These are phyloP conservation scores for Nudaria mundana DNA, from an alignment of 2,888 invertebrate genomes.

Conservation along the genomic window DNA sequence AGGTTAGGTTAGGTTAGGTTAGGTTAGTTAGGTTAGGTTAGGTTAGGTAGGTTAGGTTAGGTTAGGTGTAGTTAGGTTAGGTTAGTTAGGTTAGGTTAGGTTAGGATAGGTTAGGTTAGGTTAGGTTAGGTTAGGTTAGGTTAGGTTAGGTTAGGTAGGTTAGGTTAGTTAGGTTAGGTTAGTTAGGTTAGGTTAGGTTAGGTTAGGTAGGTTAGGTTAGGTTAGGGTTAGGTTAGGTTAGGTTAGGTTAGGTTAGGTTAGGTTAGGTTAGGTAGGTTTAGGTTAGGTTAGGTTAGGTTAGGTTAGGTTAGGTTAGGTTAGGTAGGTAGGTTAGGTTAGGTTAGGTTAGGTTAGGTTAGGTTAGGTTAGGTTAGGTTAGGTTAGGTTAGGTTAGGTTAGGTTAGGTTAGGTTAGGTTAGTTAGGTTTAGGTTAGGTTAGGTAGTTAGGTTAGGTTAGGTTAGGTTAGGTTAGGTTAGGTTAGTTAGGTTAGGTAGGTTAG, in stretches of 20 bases:
- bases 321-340: too few relatives aligned
- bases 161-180: constrained; percentile 23
- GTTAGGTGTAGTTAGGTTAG: constrained; percentile 8
- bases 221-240: too few relatives aligned
- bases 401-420: constrained; percentile 7
- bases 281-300: too few relatives aligned
- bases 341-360: constrained; percentile 13
- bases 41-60: too few relatives aligned
- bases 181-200: constrained; percentile 15
- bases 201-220: too few relatives aligned
- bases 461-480: constrained; percentile 20
- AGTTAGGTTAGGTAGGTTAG: too few relatives aligned
- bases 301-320: constrained; percentile 19
- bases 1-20: constrained; percentile 9
- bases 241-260: constrained; percentile 22
- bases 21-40: constrained; percentile 5
- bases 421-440: too few relatives aligned
- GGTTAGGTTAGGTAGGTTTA: constrained; percentile 13
- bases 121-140: constrained; percentile 19
- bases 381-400: constrained; percentile 8
- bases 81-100: constrained; percentile 8
- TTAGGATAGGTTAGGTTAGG: constrained; percentile 7
- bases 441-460: too few relatives aligned
- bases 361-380: too few relatives aligned
- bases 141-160: too few relatives aligned